Percentiles rank a stretch among this genome's conserved stretches.
Evolutionary conservation across 2,888 invertebrate genomes (phyloP).

Genomic region (Spicauda simplicius): DNA sequence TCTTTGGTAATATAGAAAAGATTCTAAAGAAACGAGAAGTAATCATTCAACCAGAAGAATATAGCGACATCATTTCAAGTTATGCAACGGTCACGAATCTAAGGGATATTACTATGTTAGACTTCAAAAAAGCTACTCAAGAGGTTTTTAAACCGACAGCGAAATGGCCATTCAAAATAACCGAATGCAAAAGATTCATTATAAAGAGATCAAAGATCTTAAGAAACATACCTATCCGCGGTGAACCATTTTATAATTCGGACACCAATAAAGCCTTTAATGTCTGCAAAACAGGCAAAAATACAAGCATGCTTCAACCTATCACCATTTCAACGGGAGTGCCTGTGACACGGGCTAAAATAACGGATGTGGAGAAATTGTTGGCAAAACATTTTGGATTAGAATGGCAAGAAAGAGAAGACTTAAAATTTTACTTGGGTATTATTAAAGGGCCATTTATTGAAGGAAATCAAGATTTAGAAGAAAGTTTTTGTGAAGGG

Average conservation of each 20-base stretch:
- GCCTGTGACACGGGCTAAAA: constrained; percentile 26
- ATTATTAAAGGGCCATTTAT: too few species aligned
- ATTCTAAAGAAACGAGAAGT: not conserved
- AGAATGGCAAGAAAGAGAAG: constrained; percentile 41
- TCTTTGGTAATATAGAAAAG: constrained; percentile 40
- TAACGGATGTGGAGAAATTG: constrained; percentile 42
- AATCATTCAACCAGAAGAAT: not conserved
- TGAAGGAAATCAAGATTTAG: too few species aligned
- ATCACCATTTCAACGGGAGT: not conserved
- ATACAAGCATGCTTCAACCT: not conserved
- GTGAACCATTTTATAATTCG: not conserved
- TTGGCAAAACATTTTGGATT: constrained; percentile 44
- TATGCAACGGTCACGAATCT: not conserved
- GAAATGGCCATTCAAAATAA: not conserved
- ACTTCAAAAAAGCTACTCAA: not conserved
- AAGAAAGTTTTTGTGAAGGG: too few species aligned
- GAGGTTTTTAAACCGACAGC: not conserved
- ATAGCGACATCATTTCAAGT: not conserved
- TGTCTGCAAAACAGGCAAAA: not conserved
- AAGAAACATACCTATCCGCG: not conserved
- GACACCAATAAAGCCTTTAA: not conserved
- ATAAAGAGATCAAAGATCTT: not conserved
- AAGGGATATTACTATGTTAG: not conserved
- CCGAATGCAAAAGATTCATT: not conserved
- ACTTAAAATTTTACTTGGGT: constrained; percentile 40